Percentiles rank a stretch among this genome's conserved stretches.
These are phyloP conservation scores for Halichoeres trimaculatus DNA, from an alignment of 2,113 vertebrate genomes.

Conservation along the genomic window DNA sequence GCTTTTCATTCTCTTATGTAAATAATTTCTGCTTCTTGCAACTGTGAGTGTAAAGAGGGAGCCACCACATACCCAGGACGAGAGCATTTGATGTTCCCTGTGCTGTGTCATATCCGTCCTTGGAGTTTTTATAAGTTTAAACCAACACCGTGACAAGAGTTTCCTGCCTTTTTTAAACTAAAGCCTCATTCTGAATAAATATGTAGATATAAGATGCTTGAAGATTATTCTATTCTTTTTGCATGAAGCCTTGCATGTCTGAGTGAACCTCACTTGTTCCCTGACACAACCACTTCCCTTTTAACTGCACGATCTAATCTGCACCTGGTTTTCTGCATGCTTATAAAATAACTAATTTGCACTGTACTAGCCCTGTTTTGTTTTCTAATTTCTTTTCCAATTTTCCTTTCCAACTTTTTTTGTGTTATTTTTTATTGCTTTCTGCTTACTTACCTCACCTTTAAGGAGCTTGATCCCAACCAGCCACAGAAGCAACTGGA, in stretches of 20 bases:
- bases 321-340: conserved; percentile 72
- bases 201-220: neutral
- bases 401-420: conserved; percentile 32
- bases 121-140: neutral
- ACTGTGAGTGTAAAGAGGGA: conserved; percentile 23
- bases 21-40: conserved; percentile 50
- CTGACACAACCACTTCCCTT: conserved; percentile 60
- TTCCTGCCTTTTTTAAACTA: neutral
- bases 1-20: conserved; percentile 55
- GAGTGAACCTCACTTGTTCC: conserved; percentile 40
- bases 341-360: conserved; percentile 78
- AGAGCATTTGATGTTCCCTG: neutral
- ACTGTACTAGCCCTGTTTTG: conserved; percentile 78
- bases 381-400: conserved; percentile 45
- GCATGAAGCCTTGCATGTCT: conserved; percentile 66
- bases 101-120: neutral
- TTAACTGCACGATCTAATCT: conserved; percentile 78
- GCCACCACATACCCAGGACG: neutral
- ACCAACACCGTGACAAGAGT: neutral
- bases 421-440: conserved; percentile 61
- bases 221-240: conserved; percentile 15
- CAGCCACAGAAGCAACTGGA: conserved; percentile 97
- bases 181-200: neutral
- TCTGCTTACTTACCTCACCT: conserved; percentile 82
- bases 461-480: conserved; percentile 95